Evolutionary conservation across 2,888 invertebrate genomes (phyloP), one percentile per base, ranked within the genome.

Genomic region (Mimumesa dahlbomi): DNA sequence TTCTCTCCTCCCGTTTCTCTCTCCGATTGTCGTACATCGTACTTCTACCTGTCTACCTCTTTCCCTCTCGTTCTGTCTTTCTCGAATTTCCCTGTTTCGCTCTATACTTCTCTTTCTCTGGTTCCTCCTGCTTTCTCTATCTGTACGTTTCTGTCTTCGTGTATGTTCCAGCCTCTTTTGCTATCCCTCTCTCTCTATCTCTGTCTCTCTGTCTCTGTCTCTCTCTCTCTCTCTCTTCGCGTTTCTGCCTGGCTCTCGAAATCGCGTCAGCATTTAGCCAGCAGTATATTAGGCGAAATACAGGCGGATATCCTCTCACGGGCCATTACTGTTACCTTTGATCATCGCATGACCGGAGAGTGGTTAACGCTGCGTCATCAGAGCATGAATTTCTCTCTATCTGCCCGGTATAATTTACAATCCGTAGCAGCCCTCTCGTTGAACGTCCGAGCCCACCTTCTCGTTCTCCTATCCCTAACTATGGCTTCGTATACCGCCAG

Each of bases 241-340:
- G n/a, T 73, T 73, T 64, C 75, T 40, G 71, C 45, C 70, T 67
- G 73, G 56, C 78, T 77, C 79, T 78, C 77, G 78, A 84, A 85
- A 87, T 82, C 84, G 88, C 86, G 88, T 88, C 88, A 88, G 88
- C 88, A 88, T 88, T 88, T 88, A 86, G 82, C 83, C 72, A 79
- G 85, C 88, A 86, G 86, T 88, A 88, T 88, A 88, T 88, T 88
- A 88, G 88, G 86, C 87, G 84, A 88, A 87, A 87, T 87, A 87
- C 79, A 84, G 78, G 74, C 82, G 85, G 84, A 84, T 89, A 88
- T 88, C 84, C 87, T 87, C 88, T 88, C 88, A 89, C 89, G 84
- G 88, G 62, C 88, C 89, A 89, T 89, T 89, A 89, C 89, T 87
- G 87, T 87, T 88, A 89, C 88, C 87, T 87, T 88, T 87, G 88